Base-by-base conservation (phyloP, 2,888 invertebrate genomes). In the Parthenolecanium corni region DNA sequence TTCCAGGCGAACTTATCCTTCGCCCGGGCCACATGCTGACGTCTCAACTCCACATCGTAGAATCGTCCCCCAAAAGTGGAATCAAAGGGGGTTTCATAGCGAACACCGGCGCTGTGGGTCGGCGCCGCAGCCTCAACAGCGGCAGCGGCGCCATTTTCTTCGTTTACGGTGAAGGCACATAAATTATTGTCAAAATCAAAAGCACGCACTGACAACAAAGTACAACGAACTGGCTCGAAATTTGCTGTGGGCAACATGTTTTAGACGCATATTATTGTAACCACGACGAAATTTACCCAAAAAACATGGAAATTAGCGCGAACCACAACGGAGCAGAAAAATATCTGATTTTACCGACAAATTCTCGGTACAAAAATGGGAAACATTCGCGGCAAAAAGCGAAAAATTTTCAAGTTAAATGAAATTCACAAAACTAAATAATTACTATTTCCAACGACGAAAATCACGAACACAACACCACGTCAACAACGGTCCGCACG, bases 151-250 rank as follows among this genome's bases (percentile, higher is more conserved):
- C 46, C 47, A 18, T 54, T 54, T 5, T 38, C 38, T 42, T 57
- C 46, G 42, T 57, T 46, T 18, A 23, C 25, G 31, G 49, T 49
- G 36, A 61, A 61, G 16, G 61, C 31, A 14, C 61, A 61, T 36
- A 49, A 61, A 61, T 49, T 51, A 12, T 61, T 51, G 24, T 61
- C 61, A 51, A 61, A 61, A 51, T 61, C 49, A 38, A 61, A 61
- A 16, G 61, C 38, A 14, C 61, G 46, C 38, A 61, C 20, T n/a
- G 61, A 61, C 23, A 61, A 23, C 51, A 61, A 61, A 9, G 61
- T 61, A 49, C 61, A 61, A 2, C 61, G 61, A 51, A 49, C 51
- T 16, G 61, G 61, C 47, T 61, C 61, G 61, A 61, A 61, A 61
- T 49, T 61, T 9, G 61, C 61, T 16, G 38, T 61, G 38, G 61